phyloP scores from a whole-genome alignment of 1,140 invertebrate species.

The Hermetia illucens region DNA sequence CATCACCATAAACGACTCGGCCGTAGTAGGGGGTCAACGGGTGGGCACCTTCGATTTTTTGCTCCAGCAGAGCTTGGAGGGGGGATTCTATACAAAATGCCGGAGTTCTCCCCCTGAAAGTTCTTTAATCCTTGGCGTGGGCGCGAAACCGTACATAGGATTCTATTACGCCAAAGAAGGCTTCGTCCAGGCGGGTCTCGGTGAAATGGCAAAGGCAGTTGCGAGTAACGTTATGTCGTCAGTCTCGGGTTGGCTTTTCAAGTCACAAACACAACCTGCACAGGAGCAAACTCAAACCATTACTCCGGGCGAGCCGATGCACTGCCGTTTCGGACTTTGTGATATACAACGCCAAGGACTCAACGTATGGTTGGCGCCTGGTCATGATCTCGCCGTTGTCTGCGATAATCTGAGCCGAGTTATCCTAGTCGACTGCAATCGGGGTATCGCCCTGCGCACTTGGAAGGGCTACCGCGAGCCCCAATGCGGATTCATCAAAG shows the following conservation, averaged over 20 bases:
- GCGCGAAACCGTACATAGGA: conserved; percentile 68
- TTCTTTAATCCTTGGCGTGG: conserved; percentile 63
- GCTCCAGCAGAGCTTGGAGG: conserved; percentile 34
- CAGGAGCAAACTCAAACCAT: conserved; percentile 16
- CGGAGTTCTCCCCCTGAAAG: conserved; percentile 60
- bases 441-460: conserved; percentile 66
- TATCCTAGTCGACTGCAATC: conserved; percentile 64
- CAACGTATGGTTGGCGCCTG: conserved; percentile 59
- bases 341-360: conserved; percentile 64
- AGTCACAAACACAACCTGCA: conserved; percentile 3
- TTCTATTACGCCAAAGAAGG: conserved; percentile 86
- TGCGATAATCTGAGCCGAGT: conserved; percentile 79
- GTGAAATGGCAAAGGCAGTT: conserved; percentile 77
- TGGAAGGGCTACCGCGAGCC: conserved; percentile 93
- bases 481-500: conserved; percentile 70
- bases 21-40: conserved; percentile 59
- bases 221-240: conserved; percentile 77
- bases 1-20: conserved; percentile 48
- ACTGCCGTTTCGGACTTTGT: conserved; percentile 65
- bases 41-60: conserved; percentile 78
- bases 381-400: conserved; percentile 62
- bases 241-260: conserved; percentile 56
- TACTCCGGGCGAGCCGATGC: conserved; percentile 42
- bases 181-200: conserved; percentile 50
- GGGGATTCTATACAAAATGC: conserved; percentile 36